These are phyloP conservation scores for Cephalopachus bancanus DNA, from an alignment of 2,797 vertebrate species.

Conservation along the genomic window DNA sequence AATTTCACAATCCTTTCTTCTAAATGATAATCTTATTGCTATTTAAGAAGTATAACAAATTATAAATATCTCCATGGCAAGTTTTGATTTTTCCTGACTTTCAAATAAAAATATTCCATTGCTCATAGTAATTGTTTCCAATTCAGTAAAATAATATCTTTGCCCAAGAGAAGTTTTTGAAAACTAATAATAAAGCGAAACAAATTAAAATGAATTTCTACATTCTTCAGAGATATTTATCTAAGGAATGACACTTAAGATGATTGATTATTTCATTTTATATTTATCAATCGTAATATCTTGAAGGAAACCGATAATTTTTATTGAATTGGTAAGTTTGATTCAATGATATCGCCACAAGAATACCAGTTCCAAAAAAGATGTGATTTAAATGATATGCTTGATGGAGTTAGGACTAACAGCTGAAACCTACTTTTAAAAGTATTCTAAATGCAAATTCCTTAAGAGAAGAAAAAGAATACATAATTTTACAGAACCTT, in stretches of 20 bases:
- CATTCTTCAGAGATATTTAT: not conserved
- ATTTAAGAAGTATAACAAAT: not conserved
- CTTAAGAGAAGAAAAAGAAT: not conserved
- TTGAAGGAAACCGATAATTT: not conserved
- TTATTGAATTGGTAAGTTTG: constrained; percentile 45
- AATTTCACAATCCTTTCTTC: not conserved
- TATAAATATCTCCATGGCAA: not conserved
- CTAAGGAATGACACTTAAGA: constrained; percentile 19
- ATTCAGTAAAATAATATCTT: constrained; percentile 19
- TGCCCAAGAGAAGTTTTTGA: constrained; percentile 10
- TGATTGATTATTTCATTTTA: not conserved
- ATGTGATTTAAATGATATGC: constrained; percentile 33
- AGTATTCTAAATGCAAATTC: constrained; percentile 22
- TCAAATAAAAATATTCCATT: constrained; percentile 57
- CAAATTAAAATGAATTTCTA: constrained; percentile 35
- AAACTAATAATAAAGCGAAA: constrained; percentile 64
- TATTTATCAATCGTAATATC: constrained; percentile 54
- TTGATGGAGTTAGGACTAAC: not conserved
- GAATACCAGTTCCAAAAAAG: not conserved
- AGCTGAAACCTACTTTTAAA: constrained; percentile 33
- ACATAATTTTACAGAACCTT: not conserved
- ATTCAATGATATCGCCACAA: constrained; percentile 37
- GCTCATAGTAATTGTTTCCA: not conserved
- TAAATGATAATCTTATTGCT: not conserved
- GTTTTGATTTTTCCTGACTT: constrained; percentile 39